Percentiles rank a stretch among this genome's conserved stretches.
Evolutionary conservation across 2,113 vertebrate genomes (phyloP).

Genomic region (Phaethornis superciliosus): DNA sequence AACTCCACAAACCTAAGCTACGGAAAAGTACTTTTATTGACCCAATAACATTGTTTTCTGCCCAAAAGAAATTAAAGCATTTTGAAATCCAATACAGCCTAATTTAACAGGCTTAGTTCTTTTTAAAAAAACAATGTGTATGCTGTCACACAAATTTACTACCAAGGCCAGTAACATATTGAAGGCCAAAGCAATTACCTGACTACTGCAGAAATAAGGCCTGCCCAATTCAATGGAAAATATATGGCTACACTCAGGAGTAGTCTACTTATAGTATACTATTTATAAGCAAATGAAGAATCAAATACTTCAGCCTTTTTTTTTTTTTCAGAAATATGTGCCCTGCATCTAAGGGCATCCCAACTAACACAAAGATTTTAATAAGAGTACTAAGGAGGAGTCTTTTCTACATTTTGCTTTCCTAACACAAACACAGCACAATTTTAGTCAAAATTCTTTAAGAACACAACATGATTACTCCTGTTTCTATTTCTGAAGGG

Average conservation of each 20-base stretch:
- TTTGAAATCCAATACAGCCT: not conserved
- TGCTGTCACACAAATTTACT: not conserved
- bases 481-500: not conserved
- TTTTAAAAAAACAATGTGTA: not conserved
- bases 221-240: not conserved
- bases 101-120: not conserved
- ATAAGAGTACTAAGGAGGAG: fast-evolving
- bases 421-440: not conserved
- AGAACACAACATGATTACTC: not conserved
- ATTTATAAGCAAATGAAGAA: fast-evolving
- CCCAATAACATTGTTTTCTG: not conserved
- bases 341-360: not conserved
- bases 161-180: not conserved
- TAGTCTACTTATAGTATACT: not conserved
- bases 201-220: not conserved
- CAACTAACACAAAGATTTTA: not conserved
- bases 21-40: not conserved
- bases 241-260: fast-evolving
- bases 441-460: not conserved
- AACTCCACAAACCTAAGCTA: not conserved
- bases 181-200: not conserved
- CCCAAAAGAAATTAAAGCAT: not conserved
- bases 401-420: not conserved
- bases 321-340: not conserved
- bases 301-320: not conserved